phyloP scores from a whole-genome alignment of 2,888 invertebrate species.

The Drosophila pseudotalamancana region DNA sequence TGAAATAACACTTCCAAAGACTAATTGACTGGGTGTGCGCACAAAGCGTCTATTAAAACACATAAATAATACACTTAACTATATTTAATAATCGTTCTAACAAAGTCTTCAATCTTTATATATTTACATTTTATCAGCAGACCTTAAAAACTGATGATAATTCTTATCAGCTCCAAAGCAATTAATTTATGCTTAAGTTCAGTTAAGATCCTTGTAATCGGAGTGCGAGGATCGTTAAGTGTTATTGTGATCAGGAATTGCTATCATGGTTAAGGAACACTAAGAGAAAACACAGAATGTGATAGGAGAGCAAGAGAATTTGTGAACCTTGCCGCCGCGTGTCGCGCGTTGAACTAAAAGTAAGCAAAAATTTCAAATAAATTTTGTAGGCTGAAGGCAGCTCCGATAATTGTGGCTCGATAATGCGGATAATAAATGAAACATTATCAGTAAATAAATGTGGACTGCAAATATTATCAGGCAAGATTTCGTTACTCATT shows the following conservation, averaged over 20 bases:
- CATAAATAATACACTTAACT: too few species aligned
- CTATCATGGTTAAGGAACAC: neutral
- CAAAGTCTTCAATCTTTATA: neutral
- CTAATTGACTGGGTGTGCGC: too few species aligned
- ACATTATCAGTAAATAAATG: slow-evolving; percentile 37
- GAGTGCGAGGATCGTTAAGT: neutral
- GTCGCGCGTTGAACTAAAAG: slow-evolving; percentile 62
- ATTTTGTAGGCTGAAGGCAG: slow-evolving; percentile 11
- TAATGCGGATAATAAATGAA: slow-evolving; percentile 54
- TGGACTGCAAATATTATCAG: slow-evolving; percentile 30
- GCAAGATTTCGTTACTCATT: slow-evolving; percentile 28
- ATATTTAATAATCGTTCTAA: too few species aligned
- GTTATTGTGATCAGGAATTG: slow-evolving; percentile 1
- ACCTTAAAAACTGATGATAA: slow-evolving; percentile 15
- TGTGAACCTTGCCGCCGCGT: slow-evolving; percentile 59
- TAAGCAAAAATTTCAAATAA: slow-evolving; percentile 37
- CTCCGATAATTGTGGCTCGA: slow-evolving; percentile 55
- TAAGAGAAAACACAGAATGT: neutral
- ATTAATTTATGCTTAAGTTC: slow-evolving; percentile 10
- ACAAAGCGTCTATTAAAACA: too few species aligned
- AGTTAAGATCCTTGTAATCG: slow-evolving; percentile 25
- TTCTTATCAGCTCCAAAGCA: slow-evolving; percentile 36
- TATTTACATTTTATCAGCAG: slow-evolving; percentile 49
- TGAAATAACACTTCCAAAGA: too few species aligned
- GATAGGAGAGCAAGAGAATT: neutral